Conservation (phyloP, 2,113 vertebrate genomes). For the Charina bottae region DNA sequence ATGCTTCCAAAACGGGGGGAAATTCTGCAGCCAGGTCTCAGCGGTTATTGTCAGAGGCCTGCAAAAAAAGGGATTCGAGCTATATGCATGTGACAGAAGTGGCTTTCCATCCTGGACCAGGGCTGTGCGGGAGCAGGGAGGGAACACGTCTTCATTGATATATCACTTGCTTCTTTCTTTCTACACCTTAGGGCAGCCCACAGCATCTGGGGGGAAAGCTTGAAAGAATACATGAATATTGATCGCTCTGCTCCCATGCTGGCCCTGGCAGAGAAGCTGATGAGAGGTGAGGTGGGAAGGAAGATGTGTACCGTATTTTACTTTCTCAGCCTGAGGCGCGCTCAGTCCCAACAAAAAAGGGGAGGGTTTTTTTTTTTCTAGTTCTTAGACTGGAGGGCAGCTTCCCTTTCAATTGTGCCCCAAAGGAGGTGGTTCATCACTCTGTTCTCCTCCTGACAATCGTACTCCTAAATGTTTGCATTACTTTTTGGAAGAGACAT, state of each 20-base stretch:
- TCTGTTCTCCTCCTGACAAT: not conserved
- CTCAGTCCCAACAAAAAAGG: too few species aligned
- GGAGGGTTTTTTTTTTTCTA: not conserved
- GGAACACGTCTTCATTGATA: not conserved
- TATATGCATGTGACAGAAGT: not conserved
- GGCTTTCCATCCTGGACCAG: not conserved
- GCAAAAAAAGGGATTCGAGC: not conserved
- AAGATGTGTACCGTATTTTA: not conserved
- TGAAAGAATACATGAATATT: constrained; percentile 86
- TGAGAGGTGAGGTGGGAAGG: constrained; percentile 69
- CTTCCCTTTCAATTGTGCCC: not conserved
- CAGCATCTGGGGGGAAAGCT: constrained; percentile 77
- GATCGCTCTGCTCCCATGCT: constrained; percentile 85
- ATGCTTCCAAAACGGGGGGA: not conserved
- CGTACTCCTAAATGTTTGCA: not conserved
- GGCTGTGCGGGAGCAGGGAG: not conserved
- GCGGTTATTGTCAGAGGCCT: not conserved
- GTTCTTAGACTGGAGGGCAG: not conserved
- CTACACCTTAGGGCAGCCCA: constrained; percentile 80
- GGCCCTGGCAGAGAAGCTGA: constrained; percentile 79
- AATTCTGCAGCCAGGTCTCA: not conserved
- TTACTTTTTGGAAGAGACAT: too few species aligned
- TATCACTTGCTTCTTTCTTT: constrained; percentile 20
- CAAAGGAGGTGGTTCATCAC: not conserved
- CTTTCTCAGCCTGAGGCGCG: too few species aligned